A percentile compares a stretch with the other conserved stretches of the same genome.
Evolutionary conservation across 2,113 vertebrate genomes (phyloP).

Genomic region (Forbesichthys papilliferus): DNA sequence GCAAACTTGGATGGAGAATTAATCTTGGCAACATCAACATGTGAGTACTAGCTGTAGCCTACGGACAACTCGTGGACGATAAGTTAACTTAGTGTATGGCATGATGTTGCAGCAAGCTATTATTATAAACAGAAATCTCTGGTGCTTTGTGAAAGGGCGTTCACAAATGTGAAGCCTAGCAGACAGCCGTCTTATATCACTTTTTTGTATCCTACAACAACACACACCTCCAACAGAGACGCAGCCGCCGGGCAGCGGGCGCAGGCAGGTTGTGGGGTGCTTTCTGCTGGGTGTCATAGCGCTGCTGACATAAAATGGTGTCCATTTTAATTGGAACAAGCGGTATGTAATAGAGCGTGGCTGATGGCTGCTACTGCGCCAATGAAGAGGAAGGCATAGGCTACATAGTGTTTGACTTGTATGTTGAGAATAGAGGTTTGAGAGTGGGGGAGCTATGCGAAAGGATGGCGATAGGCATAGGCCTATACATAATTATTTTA

Average conservation of each 20-base stretch:
- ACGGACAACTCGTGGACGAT: neutral
- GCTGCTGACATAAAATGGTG: constrained; percentile 73
- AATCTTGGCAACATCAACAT: neutral
- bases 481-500: too few species aligned
- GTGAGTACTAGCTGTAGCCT: neutral
- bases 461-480: constrained; percentile 3
- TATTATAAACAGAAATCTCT: too few species aligned
- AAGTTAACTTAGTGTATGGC: too few species aligned
- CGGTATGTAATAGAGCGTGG: constrained; percentile 71
- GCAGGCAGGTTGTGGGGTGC: constrained; percentile 40
- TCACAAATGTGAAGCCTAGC: neutral
- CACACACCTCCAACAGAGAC: constrained; percentile 56
- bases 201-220: constrained; percentile 47
- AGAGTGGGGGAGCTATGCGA: neutral
- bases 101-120: too few species aligned
- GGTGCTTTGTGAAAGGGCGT: too few species aligned
- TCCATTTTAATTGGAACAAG: constrained; percentile 79
- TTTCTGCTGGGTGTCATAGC: constrained; percentile 58
- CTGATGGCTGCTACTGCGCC: constrained; percentile 62
- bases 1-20: neutral
- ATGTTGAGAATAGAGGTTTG: constrained; percentile 26
- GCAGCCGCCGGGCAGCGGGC: constrained; percentile 40
- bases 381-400: constrained; percentile 32
- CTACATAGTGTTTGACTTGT: constrained; percentile 16
- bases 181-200: constrained; percentile 46